Conservation (phyloP, 2,113 vertebrate genomes). For the Xiphophorus hellerii region DNA sequence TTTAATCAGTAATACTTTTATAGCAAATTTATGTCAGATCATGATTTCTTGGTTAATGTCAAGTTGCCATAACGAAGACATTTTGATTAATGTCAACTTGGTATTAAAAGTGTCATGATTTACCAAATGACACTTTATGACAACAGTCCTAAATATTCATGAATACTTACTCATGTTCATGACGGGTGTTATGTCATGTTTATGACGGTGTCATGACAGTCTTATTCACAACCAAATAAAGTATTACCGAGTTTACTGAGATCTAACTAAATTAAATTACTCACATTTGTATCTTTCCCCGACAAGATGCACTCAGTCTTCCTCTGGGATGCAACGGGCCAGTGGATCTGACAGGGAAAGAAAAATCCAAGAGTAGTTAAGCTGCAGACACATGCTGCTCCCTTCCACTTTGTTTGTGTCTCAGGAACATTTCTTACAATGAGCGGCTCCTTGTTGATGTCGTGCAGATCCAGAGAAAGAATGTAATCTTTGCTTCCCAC, state of each 20-base stretch:
- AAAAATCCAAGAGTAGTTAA: conserved; percentile 34
- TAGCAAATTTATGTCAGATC: too few relatives aligned
- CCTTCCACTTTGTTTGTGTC: background rate
- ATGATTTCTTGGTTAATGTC: too few relatives aligned
- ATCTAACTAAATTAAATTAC: conserved; percentile 59
- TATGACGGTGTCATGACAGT: too few relatives aligned
- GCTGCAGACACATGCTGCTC: background rate
- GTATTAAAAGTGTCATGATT: too few relatives aligned
- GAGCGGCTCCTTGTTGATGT: conserved; percentile 98
- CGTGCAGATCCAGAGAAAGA: conserved; percentile 94
- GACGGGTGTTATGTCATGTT: too few relatives aligned
- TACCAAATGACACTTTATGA: too few relatives aligned
- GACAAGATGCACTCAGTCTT: conserved; percentile 96
- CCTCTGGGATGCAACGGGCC: conserved; percentile 92
- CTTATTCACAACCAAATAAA: too few relatives aligned
- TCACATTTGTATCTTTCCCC: conserved; percentile 96
- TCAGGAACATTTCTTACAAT: conserved; percentile 85
- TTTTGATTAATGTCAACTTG: too few relatives aligned
- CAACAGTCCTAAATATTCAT: too few relatives aligned
- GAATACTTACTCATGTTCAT: too few relatives aligned
- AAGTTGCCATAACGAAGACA: too few relatives aligned
- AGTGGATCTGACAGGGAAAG: conserved; percentile 88
- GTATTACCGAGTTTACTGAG: background rate
- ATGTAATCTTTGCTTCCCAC: conserved; percentile 99
- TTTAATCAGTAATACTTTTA: too few relatives aligned